phyloP scores from a whole-genome alignment of 2,113 vertebrate genomes.

The Eublepharis macularius region DNA sequence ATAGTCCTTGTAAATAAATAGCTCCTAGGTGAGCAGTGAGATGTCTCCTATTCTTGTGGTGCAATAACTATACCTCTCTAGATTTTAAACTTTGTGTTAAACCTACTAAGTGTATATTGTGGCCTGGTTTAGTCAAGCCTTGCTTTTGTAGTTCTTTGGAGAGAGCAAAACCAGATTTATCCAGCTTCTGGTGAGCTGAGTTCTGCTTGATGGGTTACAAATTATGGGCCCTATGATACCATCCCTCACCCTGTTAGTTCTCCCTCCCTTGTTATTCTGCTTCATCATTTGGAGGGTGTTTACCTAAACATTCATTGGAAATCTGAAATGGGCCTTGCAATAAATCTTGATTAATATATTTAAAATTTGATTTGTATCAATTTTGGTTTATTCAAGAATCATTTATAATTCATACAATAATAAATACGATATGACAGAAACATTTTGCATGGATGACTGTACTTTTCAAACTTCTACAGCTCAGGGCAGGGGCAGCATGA shows the following conservation, averaged over 20 bases:
- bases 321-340: not conserved
- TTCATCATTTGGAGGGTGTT: not conserved
- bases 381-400: slow-evolving; percentile 14
- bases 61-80: not conserved
- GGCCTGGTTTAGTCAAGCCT: too few relatives aligned
- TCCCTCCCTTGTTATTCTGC: not conserved
- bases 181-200: not conserved
- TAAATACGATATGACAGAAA: slow-evolving; percentile 19
- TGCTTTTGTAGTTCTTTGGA: not conserved
- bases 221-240: not conserved
- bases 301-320: not conserved
- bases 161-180: not conserved
- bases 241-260: not conserved
- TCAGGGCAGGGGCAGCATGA: not conserved
- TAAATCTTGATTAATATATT: slow-evolving; percentile 30
- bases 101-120: not conserved
- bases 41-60: too few relatives aligned
- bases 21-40: too few relatives aligned
- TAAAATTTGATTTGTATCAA: slow-evolving; percentile 31
- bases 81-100: not conserved
- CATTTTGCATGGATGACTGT: slow-evolving; percentile 6
- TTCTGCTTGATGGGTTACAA: not conserved
- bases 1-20: too few relatives aligned
- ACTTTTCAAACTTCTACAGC: not conserved
- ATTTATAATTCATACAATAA: slow-evolving; percentile 34